Conservation (phyloP, 2,797 vertebrate genomes). For the Arrhamphus sclerolepis region DNA sequence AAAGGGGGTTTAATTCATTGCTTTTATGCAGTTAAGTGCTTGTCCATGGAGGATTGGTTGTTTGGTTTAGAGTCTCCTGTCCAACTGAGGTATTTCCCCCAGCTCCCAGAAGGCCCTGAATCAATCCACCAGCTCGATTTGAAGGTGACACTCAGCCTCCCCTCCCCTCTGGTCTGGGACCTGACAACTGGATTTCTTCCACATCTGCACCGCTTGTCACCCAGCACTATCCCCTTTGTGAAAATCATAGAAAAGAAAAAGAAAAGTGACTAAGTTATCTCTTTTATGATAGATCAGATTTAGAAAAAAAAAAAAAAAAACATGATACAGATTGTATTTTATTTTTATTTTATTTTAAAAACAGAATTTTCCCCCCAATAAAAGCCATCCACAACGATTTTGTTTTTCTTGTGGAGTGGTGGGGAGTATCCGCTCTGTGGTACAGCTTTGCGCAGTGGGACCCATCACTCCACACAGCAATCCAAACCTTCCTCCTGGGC, state of each 20-base stretch:
- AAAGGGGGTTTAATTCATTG: slow-evolving; percentile 41
- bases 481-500: slow-evolving; percentile 53
- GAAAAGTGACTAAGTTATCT: background rate
- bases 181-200: slow-evolving; percentile 49
- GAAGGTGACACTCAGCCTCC: slow-evolving; percentile 66
- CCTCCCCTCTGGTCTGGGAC: slow-evolving; percentile 41
- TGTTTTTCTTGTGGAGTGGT: slow-evolving; percentile 53
- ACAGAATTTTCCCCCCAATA: slow-evolving; percentile 3
- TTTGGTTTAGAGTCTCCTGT: slow-evolving; percentile 74
- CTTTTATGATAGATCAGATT: slow-evolving; percentile 5
- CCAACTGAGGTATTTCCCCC: slow-evolving; percentile 70
- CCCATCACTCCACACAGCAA: slow-evolving; percentile 62
- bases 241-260: slow-evolving; percentile 8
- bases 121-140: slow-evolving; percentile 63
- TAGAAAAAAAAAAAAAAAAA: too few species aligned
- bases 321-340: background rate
- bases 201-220: slow-evolving; percentile 41
- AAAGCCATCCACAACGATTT: slow-evolving; percentile 10
- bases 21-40: slow-evolving; percentile 27
- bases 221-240: slow-evolving; percentile 26
- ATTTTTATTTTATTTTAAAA: slow-evolving; percentile 22
- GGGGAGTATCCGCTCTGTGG: slow-evolving; percentile 34
- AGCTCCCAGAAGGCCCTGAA: slow-evolving; percentile 65
- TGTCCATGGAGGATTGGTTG: slow-evolving; percentile 44
- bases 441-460: slow-evolving; percentile 39